A percentile compares a stretch with the other conserved stretches of the same genome.
Conservation (phyloP, 2,888 invertebrate genomes). For the Cynaeus angustus region DNA sequence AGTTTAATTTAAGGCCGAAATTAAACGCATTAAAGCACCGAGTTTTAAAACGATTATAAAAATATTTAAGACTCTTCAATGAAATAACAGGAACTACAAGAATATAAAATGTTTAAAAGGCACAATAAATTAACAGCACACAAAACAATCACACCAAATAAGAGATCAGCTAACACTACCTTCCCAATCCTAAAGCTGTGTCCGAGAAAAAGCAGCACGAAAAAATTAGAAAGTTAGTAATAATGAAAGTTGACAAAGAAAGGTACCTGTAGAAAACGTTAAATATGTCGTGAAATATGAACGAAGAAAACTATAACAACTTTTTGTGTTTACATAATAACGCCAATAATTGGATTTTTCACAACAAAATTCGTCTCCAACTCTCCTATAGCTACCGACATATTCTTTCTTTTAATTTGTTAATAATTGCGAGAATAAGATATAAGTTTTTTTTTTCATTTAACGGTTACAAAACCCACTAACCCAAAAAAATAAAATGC, state of each 20-base stretch:
- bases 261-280: too few relatives aligned
- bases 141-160: conserved; percentile 79
- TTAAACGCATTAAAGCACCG: conserved; percentile 22
- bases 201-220: conserved; percentile 44
- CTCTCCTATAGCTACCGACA: too few relatives aligned
- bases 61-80: conserved; percentile 43
- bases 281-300: too few relatives aligned
- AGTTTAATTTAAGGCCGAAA: conserved; percentile 20
- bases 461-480: too few relatives aligned
- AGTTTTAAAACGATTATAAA: conserved; percentile 22
- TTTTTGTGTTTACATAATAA: too few relatives aligned
- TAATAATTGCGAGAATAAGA: too few relatives aligned
- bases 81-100: conserved; percentile 64
- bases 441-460: too few relatives aligned
- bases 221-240: conserved; percentile 5
- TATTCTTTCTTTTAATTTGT: too few relatives aligned
- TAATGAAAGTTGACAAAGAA: neutral
- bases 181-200: conserved; percentile 82
- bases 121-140: conserved; percentile 79
- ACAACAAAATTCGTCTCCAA: too few relatives aligned
- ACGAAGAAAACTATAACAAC: too few relatives aligned
- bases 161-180: conserved; percentile 86
- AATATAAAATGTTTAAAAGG: conserved; percentile 78
- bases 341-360: too few relatives aligned
- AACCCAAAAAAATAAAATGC: too few relatives aligned